Evolutionary conservation across 2,797 vertebrate genomes (phyloP).

Genomic region (Adrianichthys oophorus): DNA sequence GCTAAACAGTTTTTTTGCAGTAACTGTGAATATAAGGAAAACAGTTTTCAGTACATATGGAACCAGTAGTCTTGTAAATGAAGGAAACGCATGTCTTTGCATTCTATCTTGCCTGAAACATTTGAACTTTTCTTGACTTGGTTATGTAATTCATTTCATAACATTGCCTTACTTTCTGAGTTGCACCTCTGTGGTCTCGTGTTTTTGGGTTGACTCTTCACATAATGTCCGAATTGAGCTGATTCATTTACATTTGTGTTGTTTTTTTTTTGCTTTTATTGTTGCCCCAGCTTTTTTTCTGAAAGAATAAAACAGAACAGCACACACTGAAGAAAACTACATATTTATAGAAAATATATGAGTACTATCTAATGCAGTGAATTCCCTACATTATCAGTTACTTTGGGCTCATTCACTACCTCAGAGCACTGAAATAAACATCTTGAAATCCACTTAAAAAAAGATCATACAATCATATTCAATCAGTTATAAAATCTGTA

Average conservation of each 20-base stretch:
- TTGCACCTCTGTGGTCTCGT: conserved; percentile 33
- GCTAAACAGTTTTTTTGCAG: conserved; percentile 60
- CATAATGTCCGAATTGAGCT: conserved; percentile 24
- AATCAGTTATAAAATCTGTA: conserved; percentile 37
- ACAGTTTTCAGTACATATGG: conserved; percentile 63
- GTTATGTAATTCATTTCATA: conserved; percentile 43
- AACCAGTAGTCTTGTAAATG: conserved; percentile 71
- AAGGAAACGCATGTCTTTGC: conserved; percentile 71
- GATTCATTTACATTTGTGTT: conserved; percentile 14
- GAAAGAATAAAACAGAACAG: conserved; percentile 47
- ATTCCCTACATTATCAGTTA: conserved; percentile 43
- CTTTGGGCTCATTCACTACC: conserved; percentile 57
- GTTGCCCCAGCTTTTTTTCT: conserved; percentile 39
- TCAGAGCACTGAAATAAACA: conserved; percentile 48
- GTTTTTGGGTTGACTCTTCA: conserved; percentile 23
- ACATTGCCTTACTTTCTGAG: conserved; percentile 41
- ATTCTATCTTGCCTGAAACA: conserved; percentile 56
- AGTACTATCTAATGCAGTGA: conserved; percentile 32
- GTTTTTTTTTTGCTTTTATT: conserved; percentile 13
- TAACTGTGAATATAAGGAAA: conserved; percentile 67
- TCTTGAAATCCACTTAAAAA: conserved; percentile 37
- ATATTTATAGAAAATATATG: conserved; percentile 8
- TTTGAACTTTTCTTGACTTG: conserved; percentile 56
- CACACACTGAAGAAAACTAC: conserved; percentile 27
- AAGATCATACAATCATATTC: conserved; percentile 52